Evolutionary conservation across 2,888 invertebrate species (phyloP).

Genomic region (Prosopocoilus inquinatus): DNA sequence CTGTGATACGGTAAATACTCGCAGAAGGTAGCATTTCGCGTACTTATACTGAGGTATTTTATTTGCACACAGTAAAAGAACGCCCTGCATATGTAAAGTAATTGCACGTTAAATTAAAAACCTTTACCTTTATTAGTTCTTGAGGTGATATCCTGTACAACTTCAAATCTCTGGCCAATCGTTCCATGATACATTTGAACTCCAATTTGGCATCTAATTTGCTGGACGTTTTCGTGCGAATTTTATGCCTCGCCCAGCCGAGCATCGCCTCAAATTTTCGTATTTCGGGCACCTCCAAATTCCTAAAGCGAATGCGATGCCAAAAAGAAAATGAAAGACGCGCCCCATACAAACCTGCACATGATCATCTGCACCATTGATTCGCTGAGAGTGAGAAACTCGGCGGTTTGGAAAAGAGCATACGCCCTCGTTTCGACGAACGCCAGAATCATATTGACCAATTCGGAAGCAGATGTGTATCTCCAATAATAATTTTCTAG

Average conservation of each 20-base stretch:
- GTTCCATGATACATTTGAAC: conserved; percentile 91
- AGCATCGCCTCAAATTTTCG: conserved; percentile 93
- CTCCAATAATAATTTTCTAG: conserved; percentile 95
- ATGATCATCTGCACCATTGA: conserved; percentile 95
- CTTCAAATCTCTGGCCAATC: conserved; percentile 84
- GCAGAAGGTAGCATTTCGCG: neutral
- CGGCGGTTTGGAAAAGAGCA: conserved; percentile 78
- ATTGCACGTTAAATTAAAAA: neutral
- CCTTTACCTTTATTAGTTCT: conserved; percentile 81
- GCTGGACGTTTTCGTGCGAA: conserved; percentile 73
- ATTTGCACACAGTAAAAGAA: too few relatives aligned
- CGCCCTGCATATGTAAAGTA: too few relatives aligned
- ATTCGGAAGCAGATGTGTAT: conserved; percentile 88
- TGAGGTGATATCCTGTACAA: conserved; percentile 88
- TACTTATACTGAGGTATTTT: too few relatives aligned
- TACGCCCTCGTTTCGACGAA: conserved; percentile 86
- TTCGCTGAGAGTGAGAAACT: conserved; percentile 85
- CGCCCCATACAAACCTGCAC: conserved; percentile 57
- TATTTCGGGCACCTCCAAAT: conserved; percentile 84
- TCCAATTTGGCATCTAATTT: conserved; percentile 85
- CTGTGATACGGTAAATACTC: neutral
- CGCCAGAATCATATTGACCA: conserved; percentile 91
- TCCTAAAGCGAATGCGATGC: conserved; percentile 53
- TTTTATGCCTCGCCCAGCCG: conserved; percentile 83
- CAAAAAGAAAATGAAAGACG: neutral